phyloP scores from a whole-genome alignment of 2,888 invertebrate genomes.

The Nephrotoma guestfalica region DNA sequence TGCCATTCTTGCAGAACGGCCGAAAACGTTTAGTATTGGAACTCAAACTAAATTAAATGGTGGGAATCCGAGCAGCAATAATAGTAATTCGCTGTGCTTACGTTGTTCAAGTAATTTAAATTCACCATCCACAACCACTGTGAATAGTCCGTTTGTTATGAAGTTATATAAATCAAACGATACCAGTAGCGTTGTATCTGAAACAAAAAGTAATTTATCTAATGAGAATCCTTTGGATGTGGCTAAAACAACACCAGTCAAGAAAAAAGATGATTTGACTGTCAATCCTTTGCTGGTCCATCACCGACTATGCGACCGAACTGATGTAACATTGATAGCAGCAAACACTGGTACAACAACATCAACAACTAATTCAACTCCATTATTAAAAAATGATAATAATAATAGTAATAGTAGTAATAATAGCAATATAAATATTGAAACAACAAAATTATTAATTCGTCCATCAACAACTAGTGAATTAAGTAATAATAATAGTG shows the following conservation, averaged over 20 bases:
- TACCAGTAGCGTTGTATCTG: conserved; percentile 27
- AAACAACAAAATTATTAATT: neutral
- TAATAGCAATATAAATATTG: neutral
- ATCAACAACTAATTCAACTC: neutral
- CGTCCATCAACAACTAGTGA: neutral
- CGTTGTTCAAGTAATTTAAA: conserved; percentile 45
- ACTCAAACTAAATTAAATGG: conserved; percentile 46
- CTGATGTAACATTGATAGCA: conserved; percentile 11
- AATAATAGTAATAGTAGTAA: neutral
- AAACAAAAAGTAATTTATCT: conserved; percentile 32
- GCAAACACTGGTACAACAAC: neutral
- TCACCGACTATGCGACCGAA: conserved; percentile 43
- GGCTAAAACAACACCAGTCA: conserved; percentile 27
- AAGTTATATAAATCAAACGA: conserved; percentile 32
- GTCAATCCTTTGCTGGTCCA: conserved; percentile 39
- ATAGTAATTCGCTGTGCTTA: conserved; percentile 34
- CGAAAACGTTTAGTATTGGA: conserved; percentile 42
- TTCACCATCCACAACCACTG: conserved; percentile 29
- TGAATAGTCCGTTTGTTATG: conserved; percentile 30
- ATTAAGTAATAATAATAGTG: neutral
- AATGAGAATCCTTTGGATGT: conserved; percentile 25
- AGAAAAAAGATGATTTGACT: conserved; percentile 31
- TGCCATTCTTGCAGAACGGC: conserved; percentile 39
- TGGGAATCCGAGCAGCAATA: conserved; percentile 26
- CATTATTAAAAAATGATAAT: neutral